A percentile compares a stretch with the other conserved stretches of the same genome.
These are phyloP conservation scores for Lydus trimaculatus DNA, from an alignment of 2,888 invertebrate species.

Conservation along the genomic window DNA sequence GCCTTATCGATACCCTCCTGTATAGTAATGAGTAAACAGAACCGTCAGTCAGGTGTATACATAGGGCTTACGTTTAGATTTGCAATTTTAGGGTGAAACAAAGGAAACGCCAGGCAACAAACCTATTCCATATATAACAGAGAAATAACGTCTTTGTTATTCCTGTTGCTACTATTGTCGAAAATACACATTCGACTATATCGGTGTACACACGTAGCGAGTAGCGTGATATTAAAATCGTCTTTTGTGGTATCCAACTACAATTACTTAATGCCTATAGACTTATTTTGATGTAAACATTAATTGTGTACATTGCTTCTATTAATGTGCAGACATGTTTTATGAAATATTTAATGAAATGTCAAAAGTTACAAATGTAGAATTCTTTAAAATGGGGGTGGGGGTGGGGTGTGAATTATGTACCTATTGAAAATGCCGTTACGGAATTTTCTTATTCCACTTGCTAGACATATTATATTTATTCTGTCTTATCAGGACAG, in stretches of 20 bases:
- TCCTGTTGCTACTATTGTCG: background rate
- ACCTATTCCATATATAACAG: constrained; percentile 18
- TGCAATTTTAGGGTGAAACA: constrained; percentile 20
- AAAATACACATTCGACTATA: background rate
- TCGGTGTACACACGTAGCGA: background rate
- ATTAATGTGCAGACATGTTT: background rate
- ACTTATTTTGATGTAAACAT: background rate
- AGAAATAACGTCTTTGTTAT: constrained; percentile 13
- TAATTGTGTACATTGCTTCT: background rate
- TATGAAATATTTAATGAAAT: constrained; percentile 20
- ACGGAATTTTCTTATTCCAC: background rate
- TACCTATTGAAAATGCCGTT: constrained; percentile 10
- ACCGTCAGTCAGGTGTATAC: too few relatives aligned
- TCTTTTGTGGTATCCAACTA: constrained; percentile 20
- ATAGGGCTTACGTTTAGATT: background rate
- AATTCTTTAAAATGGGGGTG: background rate
- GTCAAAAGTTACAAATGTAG: background rate
- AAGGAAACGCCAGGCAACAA: constrained; percentile 17
- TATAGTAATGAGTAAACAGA: too few relatives aligned
- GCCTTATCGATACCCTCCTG: background rate
- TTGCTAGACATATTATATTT: too few relatives aligned
- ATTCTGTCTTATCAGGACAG: constrained; percentile 20
- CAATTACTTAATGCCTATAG: constrained; percentile 6
- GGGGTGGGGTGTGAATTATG: too few relatives aligned
- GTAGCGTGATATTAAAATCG: constrained; percentile 19